These are phyloP conservation scores for Petrocephalus schoutedeni DNA, from an alignment of 2,797 vertebrate genomes.

Conservation along the genomic window DNA sequence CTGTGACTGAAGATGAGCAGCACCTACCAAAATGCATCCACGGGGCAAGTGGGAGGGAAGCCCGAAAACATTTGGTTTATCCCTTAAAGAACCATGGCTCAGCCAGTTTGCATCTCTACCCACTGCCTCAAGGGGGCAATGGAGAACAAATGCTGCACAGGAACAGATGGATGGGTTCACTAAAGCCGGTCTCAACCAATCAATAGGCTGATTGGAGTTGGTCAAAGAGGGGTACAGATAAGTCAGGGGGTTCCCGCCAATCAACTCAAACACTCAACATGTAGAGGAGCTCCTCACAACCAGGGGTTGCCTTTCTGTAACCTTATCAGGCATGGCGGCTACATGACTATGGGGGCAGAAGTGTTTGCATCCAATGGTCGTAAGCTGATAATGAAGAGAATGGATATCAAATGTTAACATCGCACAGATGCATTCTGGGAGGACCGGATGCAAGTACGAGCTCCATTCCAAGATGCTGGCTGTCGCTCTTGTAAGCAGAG, in stretches of 20 bases:
- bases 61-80: neutral
- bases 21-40: neutral
- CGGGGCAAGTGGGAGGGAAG: neutral
- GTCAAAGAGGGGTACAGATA: neutral
- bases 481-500: neutral
- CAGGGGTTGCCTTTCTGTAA: neutral
- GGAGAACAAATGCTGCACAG: neutral
- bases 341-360: neutral
- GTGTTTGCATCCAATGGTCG: neutral
- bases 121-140: constrained; percentile 2
- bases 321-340: neutral
- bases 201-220: neutral
- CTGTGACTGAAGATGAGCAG: neutral
- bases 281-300: neutral
- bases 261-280: neutral
- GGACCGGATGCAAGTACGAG: neutral
- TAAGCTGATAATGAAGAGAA: neutral
- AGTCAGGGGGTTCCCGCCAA: neutral
- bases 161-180: neutral
- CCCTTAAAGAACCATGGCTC: neutral
- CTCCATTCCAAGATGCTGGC: neutral
- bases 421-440: neutral
- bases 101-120: neutral
- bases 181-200: neutral
- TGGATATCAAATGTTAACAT: neutral